A percentile compares a stretch with the other conserved stretches of the same genome.
These are phyloP conservation scores for Orthosia gracilis DNA, from an alignment of 2,888 invertebrate species.

Conservation along the genomic window DNA sequence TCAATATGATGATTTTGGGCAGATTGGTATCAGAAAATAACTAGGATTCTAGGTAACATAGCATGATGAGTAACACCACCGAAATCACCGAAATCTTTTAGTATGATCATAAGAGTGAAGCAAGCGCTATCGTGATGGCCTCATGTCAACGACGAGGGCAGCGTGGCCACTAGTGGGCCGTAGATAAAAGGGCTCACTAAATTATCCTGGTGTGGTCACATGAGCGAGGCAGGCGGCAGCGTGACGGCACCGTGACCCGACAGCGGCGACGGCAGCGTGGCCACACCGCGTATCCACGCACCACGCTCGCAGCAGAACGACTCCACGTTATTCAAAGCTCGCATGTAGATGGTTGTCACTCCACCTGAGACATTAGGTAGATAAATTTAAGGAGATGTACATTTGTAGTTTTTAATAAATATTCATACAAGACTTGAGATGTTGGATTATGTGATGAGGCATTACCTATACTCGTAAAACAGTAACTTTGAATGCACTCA, in stretches of 20 bases:
- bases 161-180: no score
- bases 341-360: constrained; percentile 92
- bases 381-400: not conserved
- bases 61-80: not conserved
- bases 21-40: not conserved
- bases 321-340: constrained; percentile 92
- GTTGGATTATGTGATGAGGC: no score
- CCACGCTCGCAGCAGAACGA: constrained; percentile 92
- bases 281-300: constrained; percentile 92
- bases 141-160: no score
- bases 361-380: constrained; percentile 83
- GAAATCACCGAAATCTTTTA: not conserved
- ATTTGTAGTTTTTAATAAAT: not conserved
- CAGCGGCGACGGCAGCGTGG: constrained; percentile 92
- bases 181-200: constrained; percentile 12
- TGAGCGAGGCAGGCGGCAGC: constrained; percentile 86
- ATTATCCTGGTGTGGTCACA: constrained; percentile 71
- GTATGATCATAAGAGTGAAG: not conserved
- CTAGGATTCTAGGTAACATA: not conserved
- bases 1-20: not conserved
- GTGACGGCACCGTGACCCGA: constrained; percentile 91
- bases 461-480: not conserved
- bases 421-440: no score
- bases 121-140: not conserved
- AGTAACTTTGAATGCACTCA: not conserved